A percentile compares a stretch with the other conserved stretches of the same genome.
Conservation (phyloP, 2,888 invertebrate genomes). For the Diaphora mendica region DNA sequence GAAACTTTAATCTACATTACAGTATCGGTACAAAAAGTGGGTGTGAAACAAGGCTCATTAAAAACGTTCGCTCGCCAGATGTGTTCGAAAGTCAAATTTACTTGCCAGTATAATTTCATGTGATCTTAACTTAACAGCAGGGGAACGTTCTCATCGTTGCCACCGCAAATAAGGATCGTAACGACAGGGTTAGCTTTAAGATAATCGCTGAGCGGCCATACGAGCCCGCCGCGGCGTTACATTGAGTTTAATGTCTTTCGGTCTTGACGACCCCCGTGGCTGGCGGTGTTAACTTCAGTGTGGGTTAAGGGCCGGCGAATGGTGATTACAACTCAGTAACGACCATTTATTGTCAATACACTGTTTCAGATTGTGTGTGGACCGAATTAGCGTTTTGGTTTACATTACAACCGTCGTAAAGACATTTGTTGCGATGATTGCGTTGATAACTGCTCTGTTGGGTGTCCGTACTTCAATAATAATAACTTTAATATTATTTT, state of each 20-base stretch:
- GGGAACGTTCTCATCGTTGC: slow-evolving; percentile 58
- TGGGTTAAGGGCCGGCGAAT: slow-evolving; percentile 62
- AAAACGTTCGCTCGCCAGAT: slow-evolving; percentile 33
- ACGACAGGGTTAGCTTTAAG: slow-evolving; percentile 81
- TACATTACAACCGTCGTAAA: slow-evolving; percentile 43
- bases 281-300: slow-evolving; percentile 65
- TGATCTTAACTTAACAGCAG: slow-evolving; percentile 56
- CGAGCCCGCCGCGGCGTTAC: slow-evolving; percentile 64
- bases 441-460: slow-evolving; percentile 15
- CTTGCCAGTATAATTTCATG: slow-evolving; percentile 49
- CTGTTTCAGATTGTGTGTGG: slow-evolving; percentile 65
- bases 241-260: slow-evolving; percentile 76
- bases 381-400: slow-evolving; percentile 45
- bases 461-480: slow-evolving; percentile 10
- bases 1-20: slow-evolving; percentile 2
- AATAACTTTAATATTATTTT: not conserved
- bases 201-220: slow-evolving; percentile 76
- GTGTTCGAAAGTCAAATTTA: slow-evolving; percentile 41
- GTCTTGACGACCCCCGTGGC: slow-evolving; percentile 67
- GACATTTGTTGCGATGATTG: slow-evolving; percentile 35
- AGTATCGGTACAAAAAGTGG: slow-evolving; percentile 10
- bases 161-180: slow-evolving; percentile 80
- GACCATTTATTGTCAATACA: slow-evolving; percentile 63
- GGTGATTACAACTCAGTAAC: slow-evolving; percentile 65
- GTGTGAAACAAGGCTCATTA: slow-evolving; percentile 34